A percentile compares a stretch with the other conserved stretches of the same genome.
phyloP scores from a whole-genome alignment of 2,888 invertebrate species.

The Ophioninae sp. region DNA sequence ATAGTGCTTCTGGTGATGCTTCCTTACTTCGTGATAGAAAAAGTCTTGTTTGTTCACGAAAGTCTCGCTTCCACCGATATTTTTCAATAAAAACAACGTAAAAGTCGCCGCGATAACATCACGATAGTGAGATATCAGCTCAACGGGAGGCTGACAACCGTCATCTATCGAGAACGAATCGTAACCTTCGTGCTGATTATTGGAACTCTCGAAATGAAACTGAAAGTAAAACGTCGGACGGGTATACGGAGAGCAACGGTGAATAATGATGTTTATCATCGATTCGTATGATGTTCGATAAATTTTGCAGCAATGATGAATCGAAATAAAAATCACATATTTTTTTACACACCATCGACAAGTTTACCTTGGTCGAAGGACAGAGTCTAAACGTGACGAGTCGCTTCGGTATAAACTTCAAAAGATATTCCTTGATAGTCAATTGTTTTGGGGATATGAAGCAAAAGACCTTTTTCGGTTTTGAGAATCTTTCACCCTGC shows the following conservation, averaged over 20 bases:
- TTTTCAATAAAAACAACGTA: constrained; percentile 94
- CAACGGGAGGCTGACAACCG: constrained; percentile 93
- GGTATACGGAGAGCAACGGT: neutral
- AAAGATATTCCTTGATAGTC: constrained; percentile 94
- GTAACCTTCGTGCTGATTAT: constrained; percentile 83
- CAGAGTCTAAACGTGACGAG: constrained; percentile 95
- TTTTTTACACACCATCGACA: constrained; percentile 61
- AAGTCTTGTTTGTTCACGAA: constrained; percentile 91
- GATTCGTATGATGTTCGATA: neutral
- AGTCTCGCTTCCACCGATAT: constrained; percentile 97
- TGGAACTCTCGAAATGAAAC: constrained; percentile 85
- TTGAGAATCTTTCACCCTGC: constrained; percentile 85
- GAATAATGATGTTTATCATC: neutral
- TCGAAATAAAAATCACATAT: constrained; percentile 46
- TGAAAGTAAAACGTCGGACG: constrained; percentile 74
- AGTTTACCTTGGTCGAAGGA: constrained; percentile 93
- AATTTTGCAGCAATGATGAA: neutral
- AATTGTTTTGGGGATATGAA: constrained; percentile 96
- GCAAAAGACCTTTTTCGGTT: constrained; percentile 93
- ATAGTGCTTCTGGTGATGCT: constrained; percentile 92
- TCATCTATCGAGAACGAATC: constrained; percentile 92
- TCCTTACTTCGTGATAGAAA: constrained; percentile 88
- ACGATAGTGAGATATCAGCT: constrained; percentile 91
- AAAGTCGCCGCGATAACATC: constrained; percentile 96
- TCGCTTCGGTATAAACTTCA: constrained; percentile 96